A percentile compares a stretch with the other conserved stretches of the same genome.
Evolutionary conservation across 35 echinoderm and acorn worm genomes (phyloP).

Genomic region (Heliocidaris tuberculata): DNA sequence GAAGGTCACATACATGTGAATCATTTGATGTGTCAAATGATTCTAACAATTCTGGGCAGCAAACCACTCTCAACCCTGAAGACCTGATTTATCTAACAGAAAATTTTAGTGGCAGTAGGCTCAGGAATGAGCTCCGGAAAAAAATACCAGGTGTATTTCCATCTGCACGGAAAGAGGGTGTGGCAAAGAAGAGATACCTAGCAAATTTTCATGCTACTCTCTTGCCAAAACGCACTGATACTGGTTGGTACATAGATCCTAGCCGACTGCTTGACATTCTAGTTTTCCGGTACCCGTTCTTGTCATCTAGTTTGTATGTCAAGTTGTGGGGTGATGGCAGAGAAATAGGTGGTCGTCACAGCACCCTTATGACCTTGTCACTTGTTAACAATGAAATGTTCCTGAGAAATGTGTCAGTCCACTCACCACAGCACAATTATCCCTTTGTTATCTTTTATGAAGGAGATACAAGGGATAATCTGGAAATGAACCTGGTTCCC

Average conservation of each 20-base stretch:
- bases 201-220: constrained; percentile 43
- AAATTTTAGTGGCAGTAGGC: constrained; percentile 61
- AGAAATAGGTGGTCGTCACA: constrained; percentile 65
- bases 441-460: constrained; percentile 74
- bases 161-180: neutral
- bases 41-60: too few relatives aligned
- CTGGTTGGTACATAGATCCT: constrained; percentile 51
- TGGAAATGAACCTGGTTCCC: constrained; percentile 54
- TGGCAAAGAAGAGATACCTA: constrained; percentile 26
- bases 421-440: constrained; percentile 49
- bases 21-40: too few relatives aligned
- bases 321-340: constrained; percentile 65
- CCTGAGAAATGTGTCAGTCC: constrained; percentile 31
- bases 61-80: neutral
- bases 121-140: constrained; percentile 35
- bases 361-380: constrained; percentile 53
- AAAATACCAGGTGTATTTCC: constrained; percentile 48
- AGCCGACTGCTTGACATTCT: constrained; percentile 43
- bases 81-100: constrained; percentile 50
- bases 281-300: constrained; percentile 46
- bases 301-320: neutral
- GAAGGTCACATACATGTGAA: too few relatives aligned
- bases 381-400: constrained; percentile 50
- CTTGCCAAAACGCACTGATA: constrained; percentile 40
- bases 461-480: constrained; percentile 70